Conservation (phyloP, 2,113 vertebrate species). For the Prunella fulvescens region DNA sequence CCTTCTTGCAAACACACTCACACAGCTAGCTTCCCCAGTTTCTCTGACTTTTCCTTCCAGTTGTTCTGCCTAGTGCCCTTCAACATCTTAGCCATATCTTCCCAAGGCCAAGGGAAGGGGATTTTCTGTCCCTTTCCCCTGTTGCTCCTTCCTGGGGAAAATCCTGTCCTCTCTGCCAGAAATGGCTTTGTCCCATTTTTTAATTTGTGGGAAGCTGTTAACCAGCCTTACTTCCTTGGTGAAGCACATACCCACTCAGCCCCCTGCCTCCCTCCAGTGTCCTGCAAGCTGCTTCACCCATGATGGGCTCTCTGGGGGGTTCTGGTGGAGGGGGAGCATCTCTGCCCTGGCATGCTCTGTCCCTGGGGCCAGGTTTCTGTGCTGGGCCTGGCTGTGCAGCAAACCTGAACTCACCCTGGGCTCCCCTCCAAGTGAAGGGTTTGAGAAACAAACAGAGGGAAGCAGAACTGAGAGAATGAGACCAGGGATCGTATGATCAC, state of each 20-base stretch:
- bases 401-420: background rate
- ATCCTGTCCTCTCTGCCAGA: background rate
- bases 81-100: background rate
- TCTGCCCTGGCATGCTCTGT: background rate
- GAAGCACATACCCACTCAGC: background rate
- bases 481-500: background rate
- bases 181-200: background rate
- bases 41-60: background rate
- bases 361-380: background rate
- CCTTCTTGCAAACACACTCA: background rate
- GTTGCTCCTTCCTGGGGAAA: background rate
- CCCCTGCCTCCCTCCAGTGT: no score
- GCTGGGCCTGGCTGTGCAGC: background rate
- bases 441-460: background rate
- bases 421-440: background rate
- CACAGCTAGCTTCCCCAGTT: background rate
- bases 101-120: accelerated
- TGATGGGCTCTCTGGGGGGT: background rate
- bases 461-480: background rate
- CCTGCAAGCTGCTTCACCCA: background rate
- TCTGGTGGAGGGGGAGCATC: accelerated
- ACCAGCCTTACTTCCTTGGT: background rate
- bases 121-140: background rate
- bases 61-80: background rate
- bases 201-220: background rate